A percentile compares a stretch with the other conserved stretches of the same genome.
These are phyloP conservation scores for Sapajus apella DNA, from an alignment of 2,113 vertebrate genomes.

Conservation along the genomic window DNA sequence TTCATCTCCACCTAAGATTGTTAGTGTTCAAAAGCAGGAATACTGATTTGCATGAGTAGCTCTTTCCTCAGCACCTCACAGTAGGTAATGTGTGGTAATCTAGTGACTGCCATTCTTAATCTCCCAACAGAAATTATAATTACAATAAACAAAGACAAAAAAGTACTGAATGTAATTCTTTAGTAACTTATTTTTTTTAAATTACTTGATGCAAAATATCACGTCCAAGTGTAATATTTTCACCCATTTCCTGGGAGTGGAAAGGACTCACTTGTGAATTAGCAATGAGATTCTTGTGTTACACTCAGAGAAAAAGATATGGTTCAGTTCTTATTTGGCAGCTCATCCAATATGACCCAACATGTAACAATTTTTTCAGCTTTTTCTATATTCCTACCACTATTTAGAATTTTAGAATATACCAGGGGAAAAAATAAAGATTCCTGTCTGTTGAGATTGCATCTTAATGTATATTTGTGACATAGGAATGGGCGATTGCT, in stretches of 20 bases:
- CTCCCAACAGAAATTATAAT: neutral
- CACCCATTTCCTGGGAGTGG: neutral
- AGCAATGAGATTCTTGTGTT: neutral
- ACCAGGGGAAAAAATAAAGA: neutral
- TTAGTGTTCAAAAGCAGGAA: neutral
- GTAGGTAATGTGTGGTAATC: neutral
- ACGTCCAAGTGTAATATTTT: neutral
- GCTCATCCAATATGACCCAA: neutral
- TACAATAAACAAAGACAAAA: neutral
- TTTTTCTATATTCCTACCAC: neutral
- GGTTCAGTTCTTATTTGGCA: neutral
- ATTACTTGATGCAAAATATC: neutral
- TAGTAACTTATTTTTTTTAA: neutral
- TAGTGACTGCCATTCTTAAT: neutral
- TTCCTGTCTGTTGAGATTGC: neutral
- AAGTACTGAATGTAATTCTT: neutral
- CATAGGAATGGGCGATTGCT: neutral
- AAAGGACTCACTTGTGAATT: neutral
- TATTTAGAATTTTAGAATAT: neutral
- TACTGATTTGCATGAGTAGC: neutral
- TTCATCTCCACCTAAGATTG: neutral
- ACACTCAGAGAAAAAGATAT: neutral
- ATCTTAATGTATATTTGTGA: constrained; percentile 14
- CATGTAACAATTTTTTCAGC: neutral
- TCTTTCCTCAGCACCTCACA: neutral